Base-by-base conservation (phyloP, 2,888 invertebrate species). In the Xestia xanthographa region DNA sequence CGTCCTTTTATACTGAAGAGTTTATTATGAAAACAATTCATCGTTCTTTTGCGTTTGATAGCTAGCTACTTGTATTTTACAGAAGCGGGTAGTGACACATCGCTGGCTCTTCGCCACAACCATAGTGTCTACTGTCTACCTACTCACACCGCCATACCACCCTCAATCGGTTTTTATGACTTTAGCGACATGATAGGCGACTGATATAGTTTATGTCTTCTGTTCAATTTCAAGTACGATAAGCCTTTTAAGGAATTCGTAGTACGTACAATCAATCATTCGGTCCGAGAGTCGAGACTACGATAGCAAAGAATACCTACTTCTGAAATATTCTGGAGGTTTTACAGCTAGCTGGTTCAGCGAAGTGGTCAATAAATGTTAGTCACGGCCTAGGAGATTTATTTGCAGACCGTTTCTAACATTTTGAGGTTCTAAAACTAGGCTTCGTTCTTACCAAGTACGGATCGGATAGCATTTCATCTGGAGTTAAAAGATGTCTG, bases 351-450 rank as follows among this genome's bases (percentile, higher is more conserved):
- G 71, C 68, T 78, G 60, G 60, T 78, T 83, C 60, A 83, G 53
- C 20, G 72, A 68, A 83, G 65, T 80, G 71, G 67, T 68, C 72
- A 77, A 81, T 81, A 80, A 83, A 83, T 72, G 65, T 72, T 72
- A 83, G 82, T 80, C 77, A 76, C 66, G 80, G 77, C 80, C 69
- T 82, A 60, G 34, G 34, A 69, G 79, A 75, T 82, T 75, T 72
- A 80, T 84, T 74, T 74, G n/a, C 58, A 48, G 45, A 41, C 41
- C 71, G 58, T 20, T 80, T 71, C 48, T 67, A 71, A 65, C 69
- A 77, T 65, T 77, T 78, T 58, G 58, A 68, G 43, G 48, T 41
- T 69, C n/a, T 12, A 38, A 70, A 80, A 71, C 72, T 69, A 78
- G 56, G 72, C 72, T 73, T 72, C 45, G 56, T 50, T 69, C 17